Conservation (phyloP, 2,113 vertebrate genomes). For the Isichthys henryi region DNA sequence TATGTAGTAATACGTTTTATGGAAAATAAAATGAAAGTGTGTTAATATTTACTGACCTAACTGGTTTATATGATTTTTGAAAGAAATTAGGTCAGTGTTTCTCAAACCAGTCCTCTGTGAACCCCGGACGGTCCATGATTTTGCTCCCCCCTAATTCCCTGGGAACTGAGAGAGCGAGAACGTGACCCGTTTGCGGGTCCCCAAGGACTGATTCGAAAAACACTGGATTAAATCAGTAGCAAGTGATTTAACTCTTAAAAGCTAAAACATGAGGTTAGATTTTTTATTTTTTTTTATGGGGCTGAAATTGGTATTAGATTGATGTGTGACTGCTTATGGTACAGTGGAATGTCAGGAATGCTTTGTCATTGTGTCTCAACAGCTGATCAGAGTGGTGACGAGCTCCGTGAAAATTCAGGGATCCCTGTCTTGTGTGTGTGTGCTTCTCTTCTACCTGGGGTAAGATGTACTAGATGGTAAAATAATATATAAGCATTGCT, state of each 20-base stretch:
- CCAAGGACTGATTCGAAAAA: too few relatives aligned
- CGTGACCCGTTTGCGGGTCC: too few relatives aligned
- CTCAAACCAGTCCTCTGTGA: too few relatives aligned
- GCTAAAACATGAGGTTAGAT: background rate
- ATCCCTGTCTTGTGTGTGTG: conserved; percentile 82
- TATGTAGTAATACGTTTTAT: background rate
- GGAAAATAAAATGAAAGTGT: background rate
- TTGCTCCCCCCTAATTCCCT: too few relatives aligned
- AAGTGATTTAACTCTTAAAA: background rate
- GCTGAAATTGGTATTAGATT: background rate
- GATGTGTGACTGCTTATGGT: background rate
- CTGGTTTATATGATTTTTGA: background rate
- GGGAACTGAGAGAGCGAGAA: too few relatives aligned
- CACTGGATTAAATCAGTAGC: background rate
- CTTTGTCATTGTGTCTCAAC: background rate
- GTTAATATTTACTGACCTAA: background rate
- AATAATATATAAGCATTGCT: background rate
- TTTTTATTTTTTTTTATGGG: background rate
- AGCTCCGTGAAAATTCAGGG: conserved; percentile 96
- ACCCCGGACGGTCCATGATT: too few relatives aligned
- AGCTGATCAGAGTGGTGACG: conserved; percentile 91
- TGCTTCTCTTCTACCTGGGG: conserved; percentile 92
- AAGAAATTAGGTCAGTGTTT: background rate
- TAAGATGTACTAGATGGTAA: conserved; percentile 52
- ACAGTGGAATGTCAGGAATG: background rate